phyloP scores from a whole-genome alignment of 2,797 vertebrate species.

The Poeciliopsis infans region DNA sequence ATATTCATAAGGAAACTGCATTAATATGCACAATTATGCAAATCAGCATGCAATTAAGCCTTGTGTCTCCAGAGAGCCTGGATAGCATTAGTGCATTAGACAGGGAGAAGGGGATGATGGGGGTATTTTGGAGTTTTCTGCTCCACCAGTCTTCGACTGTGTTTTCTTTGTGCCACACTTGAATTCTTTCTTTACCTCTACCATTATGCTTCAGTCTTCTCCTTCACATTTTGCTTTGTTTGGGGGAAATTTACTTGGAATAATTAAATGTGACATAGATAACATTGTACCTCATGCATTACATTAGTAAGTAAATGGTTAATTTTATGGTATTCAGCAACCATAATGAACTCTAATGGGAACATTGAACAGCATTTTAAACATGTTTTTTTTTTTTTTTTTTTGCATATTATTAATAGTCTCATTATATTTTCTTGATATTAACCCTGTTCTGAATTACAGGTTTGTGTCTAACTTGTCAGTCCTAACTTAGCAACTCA shows the following conservation, averaged over 20 bases:
- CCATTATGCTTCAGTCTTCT: conserved; percentile 44
- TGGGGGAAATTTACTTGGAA: conserved; percentile 31
- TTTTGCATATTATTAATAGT: background rate
- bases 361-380: conserved; percentile 44
- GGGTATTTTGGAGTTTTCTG: conserved; percentile 86
- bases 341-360: conserved; percentile 57
- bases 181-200: conserved; percentile 64
- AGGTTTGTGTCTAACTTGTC: conserved; percentile 11
- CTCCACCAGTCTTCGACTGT: conserved; percentile 81
- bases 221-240: conserved; percentile 28
- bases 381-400: conserved; percentile 6
- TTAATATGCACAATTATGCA: conserved; percentile 99
- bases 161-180: conserved; percentile 70
- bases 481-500: conserved; percentile 18
- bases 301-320: conserved; percentile 57
- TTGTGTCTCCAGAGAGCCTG: conserved; percentile 86
- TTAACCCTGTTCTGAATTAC: conserved; percentile 2
- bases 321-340: conserved; percentile 60
- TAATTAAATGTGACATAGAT: conserved; percentile 42
- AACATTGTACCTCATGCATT: conserved; percentile 50
- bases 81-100: conserved; percentile 87
- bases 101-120: conserved; percentile 82
- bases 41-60: conserved; percentile 96
- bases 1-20: conserved; percentile 91
- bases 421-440: conserved; percentile 16